Percentiles rank a stretch among this genome's conserved stretches.
Evolutionary conservation across 2,797 vertebrate genomes (phyloP).

Genomic region (Cottoperca gobio): DNA sequence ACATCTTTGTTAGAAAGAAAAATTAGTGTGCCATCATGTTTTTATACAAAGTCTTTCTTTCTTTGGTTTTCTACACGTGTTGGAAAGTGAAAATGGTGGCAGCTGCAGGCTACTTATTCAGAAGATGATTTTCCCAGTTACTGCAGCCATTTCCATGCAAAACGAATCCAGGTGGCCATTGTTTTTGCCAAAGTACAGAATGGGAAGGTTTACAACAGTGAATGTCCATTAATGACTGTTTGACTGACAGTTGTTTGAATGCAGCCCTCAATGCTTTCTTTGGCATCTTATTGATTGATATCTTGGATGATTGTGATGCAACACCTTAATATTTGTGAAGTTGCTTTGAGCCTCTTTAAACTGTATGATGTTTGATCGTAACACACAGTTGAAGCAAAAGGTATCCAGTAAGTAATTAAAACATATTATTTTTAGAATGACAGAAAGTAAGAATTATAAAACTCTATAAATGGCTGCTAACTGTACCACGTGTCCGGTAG

Average conservation of each 20-base stretch:
- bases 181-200: conserved; percentile 73
- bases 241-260: conserved; percentile 67
- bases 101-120: conserved; percentile 67
- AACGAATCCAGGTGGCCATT: conserved; percentile 74
- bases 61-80: conserved; percentile 31
- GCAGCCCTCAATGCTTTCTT: conserved; percentile 48
- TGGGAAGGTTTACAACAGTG: conserved; percentile 45
- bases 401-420: background rate
- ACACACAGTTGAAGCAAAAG: background rate
- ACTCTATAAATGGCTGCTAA: background rate
- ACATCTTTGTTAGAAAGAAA: background rate
- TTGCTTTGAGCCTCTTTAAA: conserved; percentile 18
- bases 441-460: background rate
- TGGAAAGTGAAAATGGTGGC: conserved; percentile 61
- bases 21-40: background rate
- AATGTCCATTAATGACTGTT: conserved; percentile 58
- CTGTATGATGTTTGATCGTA: conserved; percentile 14
- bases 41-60: background rate
- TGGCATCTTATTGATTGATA: conserved; percentile 54
- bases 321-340: conserved; percentile 46
- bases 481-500: background rate
- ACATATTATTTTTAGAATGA: background rate
- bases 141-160: conserved; percentile 62
- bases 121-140: conserved; percentile 54
- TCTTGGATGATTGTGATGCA: conserved; percentile 37